Evolutionary conservation across 2,113 vertebrate species (phyloP).

Genomic region (Coptodon bakossiorum): DNA sequence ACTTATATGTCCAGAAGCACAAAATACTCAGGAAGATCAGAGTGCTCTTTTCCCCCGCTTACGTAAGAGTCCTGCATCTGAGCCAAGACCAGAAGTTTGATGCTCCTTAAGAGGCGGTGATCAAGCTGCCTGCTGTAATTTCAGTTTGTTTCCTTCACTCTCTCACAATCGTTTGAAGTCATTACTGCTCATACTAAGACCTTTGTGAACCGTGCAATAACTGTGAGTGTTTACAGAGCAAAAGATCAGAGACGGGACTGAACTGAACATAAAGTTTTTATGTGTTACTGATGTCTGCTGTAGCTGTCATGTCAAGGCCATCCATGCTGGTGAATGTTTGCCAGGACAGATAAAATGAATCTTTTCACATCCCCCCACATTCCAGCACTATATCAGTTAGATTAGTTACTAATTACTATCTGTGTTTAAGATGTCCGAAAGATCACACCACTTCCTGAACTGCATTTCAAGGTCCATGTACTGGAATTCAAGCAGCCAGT

Average conservation of each 20-base stretch:
- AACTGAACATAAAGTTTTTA: neutral
- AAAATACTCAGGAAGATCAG: neutral
- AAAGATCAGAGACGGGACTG: neutral
- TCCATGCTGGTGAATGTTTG: constrained; percentile 20
- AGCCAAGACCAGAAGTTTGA: neutral
- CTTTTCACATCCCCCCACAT: neutral
- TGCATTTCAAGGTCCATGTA: neutral
- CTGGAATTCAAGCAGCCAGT: neutral
- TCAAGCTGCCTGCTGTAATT: neutral
- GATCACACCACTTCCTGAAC: neutral
- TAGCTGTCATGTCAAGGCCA: neutral
- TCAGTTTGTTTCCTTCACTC: neutral
- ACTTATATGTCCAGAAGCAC: neutral
- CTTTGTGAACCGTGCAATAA: constrained; percentile 1
- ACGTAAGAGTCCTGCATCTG: neutral
- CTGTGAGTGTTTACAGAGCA: neutral
- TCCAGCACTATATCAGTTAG: neutral
- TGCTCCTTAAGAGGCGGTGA: neutral
- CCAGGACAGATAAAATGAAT: neutral
- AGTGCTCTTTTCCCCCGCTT: neutral
- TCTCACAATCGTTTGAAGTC: constrained; percentile 2
- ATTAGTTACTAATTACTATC: constrained; percentile 9
- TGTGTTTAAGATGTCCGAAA: neutral
- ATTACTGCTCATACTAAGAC: neutral
- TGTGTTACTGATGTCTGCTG: neutral